Conservation (phyloP, 2,797 vertebrate genomes). For the Pseudotriccus pelzelni region DNA sequence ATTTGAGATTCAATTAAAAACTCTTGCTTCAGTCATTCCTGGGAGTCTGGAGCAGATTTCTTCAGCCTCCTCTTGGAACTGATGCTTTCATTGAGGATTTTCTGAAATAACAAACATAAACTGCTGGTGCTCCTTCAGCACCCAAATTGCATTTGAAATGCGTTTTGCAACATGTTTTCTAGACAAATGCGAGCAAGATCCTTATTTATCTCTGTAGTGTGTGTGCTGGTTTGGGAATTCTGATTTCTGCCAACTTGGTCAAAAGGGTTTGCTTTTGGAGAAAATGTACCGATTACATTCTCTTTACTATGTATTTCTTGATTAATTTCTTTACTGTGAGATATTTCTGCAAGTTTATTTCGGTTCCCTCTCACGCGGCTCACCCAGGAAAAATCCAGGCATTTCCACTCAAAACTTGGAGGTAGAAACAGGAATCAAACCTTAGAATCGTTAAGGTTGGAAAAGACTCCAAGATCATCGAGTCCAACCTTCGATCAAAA, state of each 20-base stretch:
- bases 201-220: not conserved
- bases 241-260: not conserved
- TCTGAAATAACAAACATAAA: slow-evolving; percentile 58
- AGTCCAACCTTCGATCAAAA: not conserved
- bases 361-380: not conserved
- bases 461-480: not conserved
- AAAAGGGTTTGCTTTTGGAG: not conserved
- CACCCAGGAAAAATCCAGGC: not conserved
- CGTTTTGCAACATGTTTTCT: not conserved
- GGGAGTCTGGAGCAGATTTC: slow-evolving; percentile 59
- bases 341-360: not conserved
- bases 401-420: not conserved
- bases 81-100: slow-evolving; percentile 56
- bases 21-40: slow-evolving; percentile 50
- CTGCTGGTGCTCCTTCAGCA: not conserved
- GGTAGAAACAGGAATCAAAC: not conserved
- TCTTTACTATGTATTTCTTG: not conserved
- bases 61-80: slow-evolving; percentile 48
- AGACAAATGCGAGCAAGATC: not conserved
- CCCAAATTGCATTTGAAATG: not conserved
- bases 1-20: slow-evolving; percentile 73
- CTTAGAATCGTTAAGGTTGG: not conserved
- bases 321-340: not conserved
- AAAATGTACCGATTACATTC: not conserved
- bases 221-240: not conserved